Conservation (phyloP, 1,140 invertebrate species). For the Bombus fervidus region DNA sequence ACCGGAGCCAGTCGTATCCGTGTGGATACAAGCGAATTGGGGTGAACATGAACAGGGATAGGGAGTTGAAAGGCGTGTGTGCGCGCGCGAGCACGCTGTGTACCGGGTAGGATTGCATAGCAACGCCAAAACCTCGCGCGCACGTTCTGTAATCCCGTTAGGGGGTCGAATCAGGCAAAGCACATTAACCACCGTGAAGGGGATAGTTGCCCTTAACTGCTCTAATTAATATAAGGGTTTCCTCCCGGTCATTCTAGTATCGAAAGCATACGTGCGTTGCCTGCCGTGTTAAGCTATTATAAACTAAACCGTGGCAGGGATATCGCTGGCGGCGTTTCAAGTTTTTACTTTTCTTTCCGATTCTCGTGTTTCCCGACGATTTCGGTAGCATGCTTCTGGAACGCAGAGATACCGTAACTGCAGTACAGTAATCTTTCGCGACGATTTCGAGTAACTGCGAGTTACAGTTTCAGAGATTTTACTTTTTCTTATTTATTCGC, state of each 20-base stretch:
- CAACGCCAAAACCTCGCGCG: constrained; percentile 62
- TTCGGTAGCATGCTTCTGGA: not conserved
- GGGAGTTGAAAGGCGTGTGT: not conserved
- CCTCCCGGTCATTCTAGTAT: constrained; percentile 58
- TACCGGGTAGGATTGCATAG: constrained; percentile 61
- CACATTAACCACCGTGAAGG: constrained; percentile 69
- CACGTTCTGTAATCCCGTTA: constrained; percentile 68
- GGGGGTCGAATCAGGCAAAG: constrained; percentile 70
- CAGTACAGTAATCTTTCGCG: not conserved
- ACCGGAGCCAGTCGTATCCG: not conserved
- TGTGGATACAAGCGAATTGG: not conserved
- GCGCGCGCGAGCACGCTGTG: not conserved
- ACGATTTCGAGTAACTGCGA: not conserved
- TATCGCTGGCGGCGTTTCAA: not conserved
- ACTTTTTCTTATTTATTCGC: not conserved
- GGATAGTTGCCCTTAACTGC: constrained; percentile 69
- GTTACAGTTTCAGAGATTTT: not conserved
- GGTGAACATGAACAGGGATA: constrained; percentile 7
- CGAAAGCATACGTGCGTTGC: constrained; percentile 35
- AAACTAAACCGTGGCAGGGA: constrained; percentile 5
- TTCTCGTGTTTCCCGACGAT: not conserved
- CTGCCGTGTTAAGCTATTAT: constrained; percentile 40
- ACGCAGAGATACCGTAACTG: not conserved
- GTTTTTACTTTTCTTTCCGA: not conserved
- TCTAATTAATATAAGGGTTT: constrained; percentile 73